A percentile compares a stretch with the other conserved stretches of the same genome.
phyloP scores from a whole-genome alignment of 2,888 invertebrate species.

The Atethmia centrago region DNA sequence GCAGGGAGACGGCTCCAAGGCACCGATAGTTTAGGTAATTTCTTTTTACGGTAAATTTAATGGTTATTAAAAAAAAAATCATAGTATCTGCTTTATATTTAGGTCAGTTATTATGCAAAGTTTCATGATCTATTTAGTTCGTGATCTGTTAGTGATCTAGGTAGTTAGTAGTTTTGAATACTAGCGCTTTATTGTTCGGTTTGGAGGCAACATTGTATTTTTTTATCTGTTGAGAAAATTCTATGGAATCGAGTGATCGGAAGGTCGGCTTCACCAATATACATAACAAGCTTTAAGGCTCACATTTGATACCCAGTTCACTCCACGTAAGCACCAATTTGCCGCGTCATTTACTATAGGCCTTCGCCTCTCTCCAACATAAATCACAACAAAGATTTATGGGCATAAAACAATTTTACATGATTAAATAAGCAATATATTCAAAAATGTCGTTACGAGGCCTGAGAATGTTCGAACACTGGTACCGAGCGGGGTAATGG shows the following conservation, averaged over 20 bases:
- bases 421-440: conserved; percentile 69
- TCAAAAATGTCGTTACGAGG: conserved; percentile 63
- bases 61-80: too few relatives aligned
- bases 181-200: too few relatives aligned
- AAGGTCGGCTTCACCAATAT: conserved; percentile 22
- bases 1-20: too few relatives aligned
- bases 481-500: conserved; percentile 60
- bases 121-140: too few relatives aligned
- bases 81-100: too few relatives aligned
- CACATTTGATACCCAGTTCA: conserved; percentile 34
- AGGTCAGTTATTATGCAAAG: too few relatives aligned
- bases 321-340: conserved; percentile 59
- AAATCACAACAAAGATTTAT: conserved; percentile 62
- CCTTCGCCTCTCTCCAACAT: conserved; percentile 34
- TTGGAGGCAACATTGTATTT: too few relatives aligned
- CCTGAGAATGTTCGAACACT: conserved; percentile 62
- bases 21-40: too few relatives aligned
- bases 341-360: conserved; percentile 52
- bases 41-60: too few relatives aligned
- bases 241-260: conserved; percentile 19
- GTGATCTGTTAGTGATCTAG: too few relatives aligned
- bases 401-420: conserved; percentile 65
- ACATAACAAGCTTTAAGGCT: conserved; percentile 34
- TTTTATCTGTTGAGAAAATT: too few relatives aligned
- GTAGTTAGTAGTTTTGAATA: too few relatives aligned